Base-by-base conservation (phyloP, 2,113 vertebrate species). In the Cacatua alba region DNA sequence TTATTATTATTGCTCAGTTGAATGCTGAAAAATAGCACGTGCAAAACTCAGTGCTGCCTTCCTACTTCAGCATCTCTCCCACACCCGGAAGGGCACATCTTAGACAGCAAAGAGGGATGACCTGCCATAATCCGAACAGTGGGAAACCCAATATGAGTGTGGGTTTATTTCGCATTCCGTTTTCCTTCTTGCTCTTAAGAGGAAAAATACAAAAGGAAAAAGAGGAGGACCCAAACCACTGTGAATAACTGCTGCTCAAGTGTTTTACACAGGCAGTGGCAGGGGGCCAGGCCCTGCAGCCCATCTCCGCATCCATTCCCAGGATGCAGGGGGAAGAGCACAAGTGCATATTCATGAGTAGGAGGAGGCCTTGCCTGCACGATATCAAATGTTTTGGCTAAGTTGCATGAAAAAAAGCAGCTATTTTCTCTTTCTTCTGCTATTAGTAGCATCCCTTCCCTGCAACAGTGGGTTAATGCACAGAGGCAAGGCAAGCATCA, bases 111-210 rank as follows among this genome's bases (percentile, higher is more conserved):
- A 0, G 0, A 46, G 81, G 62, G 68, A 39, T 44, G 5, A 4
- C 28, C 37, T 46, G 4, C 16, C 13, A 7, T 17, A 20, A 67
- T 7, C 6, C 5, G 0, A 51, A 37, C 0, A 0, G 16, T 35
- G 26, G 41, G 68, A 57, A 81, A 74, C 15, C 10, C 8, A 7
- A 16, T 7, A 11, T 3, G 46, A 75, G 17, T 0, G 0, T 0
- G 1, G 6, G 24, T 18, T 13, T 9, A 2, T 18, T 84, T 44
- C 0, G 3, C 3, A 11, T 37, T 33, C 62, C 3, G 1, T 62
- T 88, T 84, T 57, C 33, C 26, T 60, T 31, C 88, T 82, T 48
- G 48, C 55, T 92, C 55, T 39, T 49, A 49, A 67, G 46, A 53
- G 26, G 26, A 25, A 65, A 86, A 83, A 28, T 2, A 17, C 59